Evolutionary conservation across 2,113 vertebrate genomes (phyloP).

Genomic region (Cepphus grylle): DNA sequence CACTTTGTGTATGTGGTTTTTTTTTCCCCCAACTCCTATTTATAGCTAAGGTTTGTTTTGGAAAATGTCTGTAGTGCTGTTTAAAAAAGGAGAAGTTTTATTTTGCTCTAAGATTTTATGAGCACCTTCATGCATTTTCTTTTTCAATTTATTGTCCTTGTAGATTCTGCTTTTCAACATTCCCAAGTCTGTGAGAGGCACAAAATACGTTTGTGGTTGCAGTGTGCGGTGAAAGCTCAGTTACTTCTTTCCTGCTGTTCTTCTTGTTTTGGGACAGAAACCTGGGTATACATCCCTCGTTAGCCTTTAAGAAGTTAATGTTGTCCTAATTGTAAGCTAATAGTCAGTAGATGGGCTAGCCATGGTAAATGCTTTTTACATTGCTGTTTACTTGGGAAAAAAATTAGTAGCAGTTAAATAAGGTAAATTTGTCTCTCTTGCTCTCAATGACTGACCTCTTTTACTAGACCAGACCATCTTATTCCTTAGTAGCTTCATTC

Average conservation of each 20-base stretch:
- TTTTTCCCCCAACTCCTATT: rapidly evolving
- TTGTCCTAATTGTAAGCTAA: background rate
- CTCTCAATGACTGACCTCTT: background rate
- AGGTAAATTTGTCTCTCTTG: background rate
- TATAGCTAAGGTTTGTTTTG: background rate
- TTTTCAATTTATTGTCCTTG: background rate
- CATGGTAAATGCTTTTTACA: background rate
- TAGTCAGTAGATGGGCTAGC: background rate
- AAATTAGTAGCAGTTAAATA: background rate
- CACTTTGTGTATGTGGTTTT: background rate
- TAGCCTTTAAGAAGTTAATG: background rate
- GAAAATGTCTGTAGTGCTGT: background rate
- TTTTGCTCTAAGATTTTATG: background rate
- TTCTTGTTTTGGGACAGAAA: background rate
- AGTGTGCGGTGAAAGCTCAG: background rate
- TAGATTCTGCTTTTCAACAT: background rate
- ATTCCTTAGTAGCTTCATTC: background rate
- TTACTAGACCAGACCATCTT: background rate
- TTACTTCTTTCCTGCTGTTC: background rate
- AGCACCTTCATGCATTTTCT: background rate
- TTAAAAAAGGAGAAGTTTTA: background rate
- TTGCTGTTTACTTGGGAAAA: background rate
- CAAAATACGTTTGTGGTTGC: background rate
- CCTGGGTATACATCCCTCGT: background rate
- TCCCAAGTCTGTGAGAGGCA: background rate